Base-by-base conservation (phyloP, 2,888 invertebrate genomes). In the Anoncus sp. region DNA sequence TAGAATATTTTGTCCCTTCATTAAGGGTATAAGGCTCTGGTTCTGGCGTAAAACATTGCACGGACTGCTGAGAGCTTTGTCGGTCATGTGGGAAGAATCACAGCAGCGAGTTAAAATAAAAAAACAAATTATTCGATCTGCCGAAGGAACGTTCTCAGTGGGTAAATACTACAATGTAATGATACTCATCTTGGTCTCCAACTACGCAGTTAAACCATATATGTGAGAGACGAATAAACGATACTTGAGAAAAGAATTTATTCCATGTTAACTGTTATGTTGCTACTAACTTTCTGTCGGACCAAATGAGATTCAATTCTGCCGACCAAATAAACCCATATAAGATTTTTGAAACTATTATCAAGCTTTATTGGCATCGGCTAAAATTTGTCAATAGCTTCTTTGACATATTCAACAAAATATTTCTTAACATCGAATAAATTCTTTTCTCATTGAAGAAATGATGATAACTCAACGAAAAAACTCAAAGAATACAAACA, bases 81-180 rank as follows among this genome's bases (percentile, higher is more conserved):
- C 55, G 0, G 31, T 55, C 3, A 43, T 67, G 67, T 67, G 67
- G 67, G 31, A 55, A 27, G 45, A 55, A 4, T 40, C 43, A 3
- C 9, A 53, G 5, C 22, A 1, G 1, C 55, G 53, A 53, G 16
- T 24, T 2, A 10, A 7, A 22, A 40, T 66, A 16, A 47, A 45
- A 40, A 57, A 73, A n/a, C 22, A 73, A 31, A 66, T 73, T 59
- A 16, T 65, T 40, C 38, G 27, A 20, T 59, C 65, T 5, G 73
- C 73, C 18, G 38, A 40, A 65, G 14, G 49, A 22, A 38, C 73
- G 16, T 49, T 24, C 22, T 9, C 49, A n/a, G 65, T 73, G n/a
- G 38, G 65, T 31, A 65, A 57, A 38, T 73, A 73, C 49, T 73
- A 73, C 65, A 65, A 65, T n/a, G 10, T 40, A 49, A 66, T 73